phyloP scores from a whole-genome alignment of 2,888 invertebrate species.

The Lepidonotus clava region DNA sequence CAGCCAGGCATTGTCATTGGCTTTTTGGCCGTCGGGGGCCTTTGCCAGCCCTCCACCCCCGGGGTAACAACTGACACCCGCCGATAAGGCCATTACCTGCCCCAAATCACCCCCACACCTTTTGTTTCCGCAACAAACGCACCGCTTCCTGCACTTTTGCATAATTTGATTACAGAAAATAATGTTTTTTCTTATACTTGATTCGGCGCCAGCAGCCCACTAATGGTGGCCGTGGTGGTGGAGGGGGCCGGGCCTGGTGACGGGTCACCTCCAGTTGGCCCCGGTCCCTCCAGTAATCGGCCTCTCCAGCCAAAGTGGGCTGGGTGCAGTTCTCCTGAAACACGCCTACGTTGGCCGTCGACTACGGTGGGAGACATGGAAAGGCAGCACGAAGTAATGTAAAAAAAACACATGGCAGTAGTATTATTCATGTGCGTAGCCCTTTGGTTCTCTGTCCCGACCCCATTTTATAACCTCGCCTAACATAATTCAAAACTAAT shows the following conservation, averaged over 20 bases:
- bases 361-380: too few relatives aligned
- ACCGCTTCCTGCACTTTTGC: constrained; percentile 13
- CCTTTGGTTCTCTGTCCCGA: too few relatives aligned
- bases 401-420: too few relatives aligned
- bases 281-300: neutral
- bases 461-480: too few relatives aligned
- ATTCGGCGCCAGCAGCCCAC: neutral
- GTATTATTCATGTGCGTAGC: too few relatives aligned
- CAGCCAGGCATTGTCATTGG: constrained; percentile 19
- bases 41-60: neutral
- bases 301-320: neutral
- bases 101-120: constrained; percentile 2
- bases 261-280: neutral
- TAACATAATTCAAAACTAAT: too few relatives aligned
- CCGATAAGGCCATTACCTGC: constrained; percentile 34
- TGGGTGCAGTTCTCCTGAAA: too few relatives aligned
- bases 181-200: neutral
- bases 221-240: constrained; percentile 15
- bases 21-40: neutral
- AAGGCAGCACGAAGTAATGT: too few relatives aligned
- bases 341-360: too few relatives aligned
- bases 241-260: neutral
- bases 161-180: constrained; percentile 34
- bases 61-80: constrained; percentile 15
- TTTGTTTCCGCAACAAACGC: constrained; percentile 22